Evolutionary conservation across 2,113 vertebrate species (phyloP).

Genomic region (Dasypus novemcinctus): DNA sequence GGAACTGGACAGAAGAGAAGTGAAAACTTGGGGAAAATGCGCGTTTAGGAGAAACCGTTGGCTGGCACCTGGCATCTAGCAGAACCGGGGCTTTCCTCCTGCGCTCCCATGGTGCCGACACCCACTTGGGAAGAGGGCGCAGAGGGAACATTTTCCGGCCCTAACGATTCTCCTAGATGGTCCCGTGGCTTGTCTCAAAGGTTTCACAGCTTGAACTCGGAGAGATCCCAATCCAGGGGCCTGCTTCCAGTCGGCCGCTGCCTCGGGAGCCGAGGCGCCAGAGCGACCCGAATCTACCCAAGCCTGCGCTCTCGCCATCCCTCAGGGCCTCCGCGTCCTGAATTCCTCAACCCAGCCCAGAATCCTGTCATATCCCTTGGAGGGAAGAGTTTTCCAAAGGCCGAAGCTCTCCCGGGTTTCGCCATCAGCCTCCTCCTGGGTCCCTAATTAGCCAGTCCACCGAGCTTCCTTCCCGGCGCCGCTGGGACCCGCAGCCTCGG

Average conservation of each 20-base stretch:
- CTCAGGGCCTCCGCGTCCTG: fast-evolving
- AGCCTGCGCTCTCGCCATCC: neutral
- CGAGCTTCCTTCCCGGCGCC: slow-evolving; percentile 47
- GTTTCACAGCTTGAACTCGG: fast-evolving
- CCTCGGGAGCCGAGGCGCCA: slow-evolving; percentile 53
- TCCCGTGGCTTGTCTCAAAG: neutral
- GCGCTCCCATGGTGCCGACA: no score
- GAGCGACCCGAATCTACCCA: slow-evolving; percentile 57
- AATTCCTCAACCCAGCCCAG: slow-evolving; percentile 31
- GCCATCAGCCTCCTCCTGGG: slow-evolving; percentile 73
- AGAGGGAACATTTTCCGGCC: neutral
- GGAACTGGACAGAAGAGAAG: neutral
- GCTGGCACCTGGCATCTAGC: no score
- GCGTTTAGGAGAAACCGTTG: neutral
- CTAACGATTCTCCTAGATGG: neutral
- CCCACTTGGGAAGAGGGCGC: neutral
- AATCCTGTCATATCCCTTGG: slow-evolving; percentile 61
- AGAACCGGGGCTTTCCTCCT: neutral
- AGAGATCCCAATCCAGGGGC: neutral
- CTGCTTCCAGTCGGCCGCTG: neutral
- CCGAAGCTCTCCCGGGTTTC: slow-evolving; percentile 66
- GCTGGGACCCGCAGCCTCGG: neutral
- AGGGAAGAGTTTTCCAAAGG: slow-evolving; percentile 70
- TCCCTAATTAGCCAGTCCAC: slow-evolving; percentile 76
- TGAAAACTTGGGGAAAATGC: neutral